These are phyloP conservation scores for Trichogramma evanescens DNA, from an alignment of 2,888 invertebrate species.

Conservation along the genomic window DNA sequence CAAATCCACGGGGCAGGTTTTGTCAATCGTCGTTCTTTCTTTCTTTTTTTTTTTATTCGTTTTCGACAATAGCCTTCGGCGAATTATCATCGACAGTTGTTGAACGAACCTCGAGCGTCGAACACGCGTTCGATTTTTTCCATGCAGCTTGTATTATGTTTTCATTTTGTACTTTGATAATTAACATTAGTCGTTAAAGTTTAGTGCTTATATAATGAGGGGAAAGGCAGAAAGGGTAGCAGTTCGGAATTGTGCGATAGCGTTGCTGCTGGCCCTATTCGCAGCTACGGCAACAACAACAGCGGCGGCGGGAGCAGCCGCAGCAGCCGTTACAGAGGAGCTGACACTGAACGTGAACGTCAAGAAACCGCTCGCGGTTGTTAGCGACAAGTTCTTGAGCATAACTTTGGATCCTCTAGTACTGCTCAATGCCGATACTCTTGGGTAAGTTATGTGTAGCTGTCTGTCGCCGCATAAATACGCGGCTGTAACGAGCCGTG, in stretches of 20 bases:
- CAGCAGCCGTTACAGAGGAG: conserved; percentile 41
- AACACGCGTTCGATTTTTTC: no score
- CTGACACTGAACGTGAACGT: conserved; percentile 55
- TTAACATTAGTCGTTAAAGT: neutral
- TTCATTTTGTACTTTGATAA: no score
- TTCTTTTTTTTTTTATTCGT: neutral
- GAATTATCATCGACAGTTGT: conserved; percentile 4
- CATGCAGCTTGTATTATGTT: no score
- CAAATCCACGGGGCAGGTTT: conserved; percentile 20
- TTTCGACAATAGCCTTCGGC: neutral
- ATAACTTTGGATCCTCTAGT: conserved; percentile 65
- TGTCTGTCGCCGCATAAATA: no score
- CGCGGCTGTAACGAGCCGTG: no score
- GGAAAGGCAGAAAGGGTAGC: neutral
- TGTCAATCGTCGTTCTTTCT: no score
- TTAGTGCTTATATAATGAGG: conserved; percentile 17
- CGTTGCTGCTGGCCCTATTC: neutral
- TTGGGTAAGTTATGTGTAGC: conserved; percentile 42
- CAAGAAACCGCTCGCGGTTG: conserved; percentile 57
- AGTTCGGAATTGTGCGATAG: neutral
- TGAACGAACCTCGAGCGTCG: conserved; percentile 2
- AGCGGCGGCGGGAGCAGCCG: conserved; percentile 19
- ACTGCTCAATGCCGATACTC: conserved; percentile 50
- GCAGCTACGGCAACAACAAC: conserved; percentile 19
- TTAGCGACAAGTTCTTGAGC: conserved; percentile 67